Conservation (phyloP, 1,140 invertebrate species). For the Neuroterus valhalla region DNA sequence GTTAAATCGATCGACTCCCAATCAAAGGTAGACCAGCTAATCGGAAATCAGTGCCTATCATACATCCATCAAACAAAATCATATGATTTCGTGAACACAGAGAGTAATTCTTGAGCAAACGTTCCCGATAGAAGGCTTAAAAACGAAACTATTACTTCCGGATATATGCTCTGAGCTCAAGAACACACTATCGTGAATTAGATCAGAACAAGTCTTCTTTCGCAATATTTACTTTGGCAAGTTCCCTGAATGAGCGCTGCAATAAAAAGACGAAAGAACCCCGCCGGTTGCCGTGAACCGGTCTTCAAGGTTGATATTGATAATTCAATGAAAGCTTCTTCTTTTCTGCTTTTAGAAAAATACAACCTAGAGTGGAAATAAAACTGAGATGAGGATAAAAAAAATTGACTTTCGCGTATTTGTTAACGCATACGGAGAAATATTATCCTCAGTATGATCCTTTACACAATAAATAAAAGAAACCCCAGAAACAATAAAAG, state of each 20-base stretch:
- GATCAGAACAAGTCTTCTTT: constrained; percentile 5
- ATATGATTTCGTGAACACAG: background rate
- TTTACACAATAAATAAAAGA: too few relatives aligned
- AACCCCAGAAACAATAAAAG: too few relatives aligned
- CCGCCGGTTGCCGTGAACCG: background rate
- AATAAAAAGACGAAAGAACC: constrained; percentile 9
- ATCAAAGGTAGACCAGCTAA: constrained; percentile 60
- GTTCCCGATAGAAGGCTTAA: background rate
- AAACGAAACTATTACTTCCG: constrained; percentile 6
- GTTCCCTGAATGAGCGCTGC: background rate
- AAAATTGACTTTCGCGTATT: too few relatives aligned
- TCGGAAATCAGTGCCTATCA: constrained; percentile 67
- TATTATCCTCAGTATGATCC: too few relatives aligned
- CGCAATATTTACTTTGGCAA: constrained; percentile 23
- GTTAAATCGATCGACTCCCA: constrained; percentile 65
- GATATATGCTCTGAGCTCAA: background rate
- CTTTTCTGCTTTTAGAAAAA: background rate
- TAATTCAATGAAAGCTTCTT: background rate
- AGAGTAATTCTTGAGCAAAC: background rate
- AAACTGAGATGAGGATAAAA: too few relatives aligned
- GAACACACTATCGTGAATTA: constrained; percentile 2
- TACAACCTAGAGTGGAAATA: too few relatives aligned
- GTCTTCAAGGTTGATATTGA: background rate
- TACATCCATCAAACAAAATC: constrained; percentile 36
- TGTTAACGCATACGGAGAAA: too few relatives aligned